Conservation (phyloP, 2,113 vertebrate genomes). For the Leptocoma aspasia region DNA sequence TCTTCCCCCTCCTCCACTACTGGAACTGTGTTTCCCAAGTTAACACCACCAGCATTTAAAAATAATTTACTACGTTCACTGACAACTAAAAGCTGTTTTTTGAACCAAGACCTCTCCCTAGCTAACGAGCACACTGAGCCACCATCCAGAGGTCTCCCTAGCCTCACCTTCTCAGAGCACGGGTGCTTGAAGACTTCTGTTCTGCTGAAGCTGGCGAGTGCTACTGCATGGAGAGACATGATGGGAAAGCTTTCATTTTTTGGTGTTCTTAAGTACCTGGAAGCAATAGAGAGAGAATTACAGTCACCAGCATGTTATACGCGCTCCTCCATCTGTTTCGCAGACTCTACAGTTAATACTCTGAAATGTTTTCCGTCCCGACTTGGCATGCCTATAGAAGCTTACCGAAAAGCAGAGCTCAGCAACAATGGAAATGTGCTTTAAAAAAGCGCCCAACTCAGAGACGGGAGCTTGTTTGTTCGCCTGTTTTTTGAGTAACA, state of each 20-base stretch:
- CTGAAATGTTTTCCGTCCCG: background rate
- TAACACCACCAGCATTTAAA: background rate
- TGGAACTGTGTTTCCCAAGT: background rate
- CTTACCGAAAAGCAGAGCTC: background rate
- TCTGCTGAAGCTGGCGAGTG: background rate
- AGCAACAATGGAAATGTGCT: background rate
- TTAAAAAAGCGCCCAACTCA: background rate
- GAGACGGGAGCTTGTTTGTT: background rate
- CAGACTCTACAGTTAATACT: background rate
- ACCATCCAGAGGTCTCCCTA: no score
- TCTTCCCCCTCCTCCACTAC: rapidly evolving
- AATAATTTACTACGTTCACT: background rate
- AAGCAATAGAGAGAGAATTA: background rate
- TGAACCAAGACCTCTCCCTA: background rate
- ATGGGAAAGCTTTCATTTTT: background rate
- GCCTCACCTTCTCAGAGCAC: background rate
- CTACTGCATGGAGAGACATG: constrained; percentile 24
- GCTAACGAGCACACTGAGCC: background rate
- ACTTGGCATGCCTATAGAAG: background rate
- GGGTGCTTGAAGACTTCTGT: background rate
- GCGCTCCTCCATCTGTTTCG: background rate
- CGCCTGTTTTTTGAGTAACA: background rate
- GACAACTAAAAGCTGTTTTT: background rate
- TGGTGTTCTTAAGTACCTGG: background rate
- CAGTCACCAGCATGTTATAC: background rate